Percentiles rank a stretch among this genome's conserved stretches.
phyloP scores from a whole-genome alignment of 1,140 invertebrate genomes.

The Araneus ventricosus region DNA sequence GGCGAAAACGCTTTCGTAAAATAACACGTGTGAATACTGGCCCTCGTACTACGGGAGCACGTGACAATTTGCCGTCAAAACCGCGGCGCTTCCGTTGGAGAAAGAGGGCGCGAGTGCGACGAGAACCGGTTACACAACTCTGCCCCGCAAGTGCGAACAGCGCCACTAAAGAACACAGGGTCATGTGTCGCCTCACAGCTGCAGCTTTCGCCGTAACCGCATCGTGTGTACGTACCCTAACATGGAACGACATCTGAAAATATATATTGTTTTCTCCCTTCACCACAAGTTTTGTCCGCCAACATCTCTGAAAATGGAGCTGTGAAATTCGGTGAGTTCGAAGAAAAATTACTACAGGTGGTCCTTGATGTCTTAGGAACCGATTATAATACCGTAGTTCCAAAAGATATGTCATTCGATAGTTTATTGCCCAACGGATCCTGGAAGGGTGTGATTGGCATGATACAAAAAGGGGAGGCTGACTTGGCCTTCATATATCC shows the following conservation, averaged over 20 bases:
- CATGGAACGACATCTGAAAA: neutral
- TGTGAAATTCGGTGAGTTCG: neutral
- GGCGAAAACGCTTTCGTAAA: too few species aligned
- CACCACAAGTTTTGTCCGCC: neutral
- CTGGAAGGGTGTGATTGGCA: constrained; percentile 22
- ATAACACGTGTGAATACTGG: too few species aligned
- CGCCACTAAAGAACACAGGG: too few species aligned
- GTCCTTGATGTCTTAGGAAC: neutral
- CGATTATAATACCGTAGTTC: neutral
- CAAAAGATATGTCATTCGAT: neutral
- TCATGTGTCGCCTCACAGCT: too few species aligned
- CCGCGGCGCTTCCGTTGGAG: too few species aligned
- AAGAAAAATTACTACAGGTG: neutral
- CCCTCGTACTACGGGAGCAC: too few species aligned
- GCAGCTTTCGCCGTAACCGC: too few species aligned
- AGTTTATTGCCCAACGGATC: neutral
- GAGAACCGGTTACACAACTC: too few species aligned
- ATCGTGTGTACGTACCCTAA: too few species aligned
- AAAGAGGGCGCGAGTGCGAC: too few species aligned
- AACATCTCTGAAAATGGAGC: neutral
- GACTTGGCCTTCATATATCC: neutral
- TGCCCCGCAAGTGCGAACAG: too few species aligned
- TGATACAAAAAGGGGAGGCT: neutral
- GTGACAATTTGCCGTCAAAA: too few species aligned
- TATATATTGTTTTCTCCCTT: neutral